A percentile compares a stretch with the other conserved stretches of the same genome.
These are phyloP conservation scores for Homarus gammarus DNA, from an alignment of 2,888 invertebrate species.

Conservation along the genomic window DNA sequence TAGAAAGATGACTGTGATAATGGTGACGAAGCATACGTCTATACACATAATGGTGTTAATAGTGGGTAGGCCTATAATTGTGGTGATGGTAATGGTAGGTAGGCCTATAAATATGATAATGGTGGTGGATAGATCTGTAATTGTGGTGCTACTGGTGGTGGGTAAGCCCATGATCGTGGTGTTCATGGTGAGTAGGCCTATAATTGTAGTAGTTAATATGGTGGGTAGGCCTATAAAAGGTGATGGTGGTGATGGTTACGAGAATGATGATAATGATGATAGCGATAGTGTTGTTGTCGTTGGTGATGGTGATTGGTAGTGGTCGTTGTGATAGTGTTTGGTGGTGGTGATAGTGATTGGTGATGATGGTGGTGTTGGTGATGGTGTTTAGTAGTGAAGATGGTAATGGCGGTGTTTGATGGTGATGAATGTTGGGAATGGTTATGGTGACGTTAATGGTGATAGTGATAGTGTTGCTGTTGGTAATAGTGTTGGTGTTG, in stretches of 20 bases:
- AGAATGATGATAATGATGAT: not conserved
- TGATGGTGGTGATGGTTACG: not conserved
- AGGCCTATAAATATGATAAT: too few species aligned
- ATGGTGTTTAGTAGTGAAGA: not conserved
- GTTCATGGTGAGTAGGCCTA: too few species aligned
- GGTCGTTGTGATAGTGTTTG: slow-evolving; percentile 7
- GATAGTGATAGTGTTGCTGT: not conserved
- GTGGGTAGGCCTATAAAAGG: not conserved
- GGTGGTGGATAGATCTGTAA: too few species aligned
- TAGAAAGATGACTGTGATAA: too few species aligned
- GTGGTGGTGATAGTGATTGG: not conserved
- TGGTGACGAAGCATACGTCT: too few species aligned
- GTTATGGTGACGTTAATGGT: not conserved
- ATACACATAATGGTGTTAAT: too few species aligned
- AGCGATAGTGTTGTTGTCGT: not conserved
- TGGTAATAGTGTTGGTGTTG: not conserved
- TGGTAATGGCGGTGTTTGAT: not conserved
- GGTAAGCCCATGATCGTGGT: too few species aligned
- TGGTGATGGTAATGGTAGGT: too few species aligned
- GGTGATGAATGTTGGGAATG: not conserved
- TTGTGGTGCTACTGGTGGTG: too few species aligned
- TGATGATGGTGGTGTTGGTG: not conserved
- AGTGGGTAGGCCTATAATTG: too few species aligned
- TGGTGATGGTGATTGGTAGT: not conserved
- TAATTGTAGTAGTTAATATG: not conserved